Percentiles rank a stretch among this genome's conserved stretches.
Evolutionary conservation across 2,888 invertebrate species (phyloP).

Genomic region (Drosophila kambysellisi): DNA sequence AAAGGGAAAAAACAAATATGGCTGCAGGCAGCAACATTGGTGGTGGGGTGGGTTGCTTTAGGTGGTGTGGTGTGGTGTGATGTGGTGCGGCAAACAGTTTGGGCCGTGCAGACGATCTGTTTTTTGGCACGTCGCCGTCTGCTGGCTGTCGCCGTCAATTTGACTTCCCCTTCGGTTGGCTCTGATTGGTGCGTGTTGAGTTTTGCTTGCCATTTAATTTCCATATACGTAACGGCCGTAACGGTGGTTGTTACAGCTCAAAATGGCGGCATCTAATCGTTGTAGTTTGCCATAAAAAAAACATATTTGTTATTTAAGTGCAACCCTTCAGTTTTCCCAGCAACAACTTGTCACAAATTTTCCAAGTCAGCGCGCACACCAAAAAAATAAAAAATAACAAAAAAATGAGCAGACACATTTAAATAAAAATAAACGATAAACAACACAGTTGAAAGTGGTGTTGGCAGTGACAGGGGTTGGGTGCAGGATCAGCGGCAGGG

Average conservation of each 20-base stretch:
- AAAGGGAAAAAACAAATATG: slow-evolving; percentile 78
- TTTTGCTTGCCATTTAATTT: slow-evolving; percentile 72
- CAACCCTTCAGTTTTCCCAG: slow-evolving; percentile 64
- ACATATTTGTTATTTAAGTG: slow-evolving; percentile 2
- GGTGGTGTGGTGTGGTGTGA: not conserved
- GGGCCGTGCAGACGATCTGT: slow-evolving; percentile 24
- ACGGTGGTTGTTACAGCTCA: slow-evolving; percentile 54
- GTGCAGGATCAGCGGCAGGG: not conserved
- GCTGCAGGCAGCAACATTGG: slow-evolving; percentile 51
- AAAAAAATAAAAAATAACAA: slow-evolving; percentile 9
- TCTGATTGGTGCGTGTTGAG: slow-evolving; percentile 70
- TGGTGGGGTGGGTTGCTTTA: not conserved
- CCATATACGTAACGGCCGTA: slow-evolving; percentile 33
- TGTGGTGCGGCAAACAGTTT: not conserved
- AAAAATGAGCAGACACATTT: slow-evolving; percentile 11
- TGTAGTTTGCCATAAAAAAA: slow-evolving; percentile 41
- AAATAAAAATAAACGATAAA: slow-evolving; percentile 55
- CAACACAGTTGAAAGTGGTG: slow-evolving; percentile 24
- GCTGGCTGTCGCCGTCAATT: slow-evolving; percentile 9
- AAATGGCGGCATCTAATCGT: slow-evolving; percentile 63
- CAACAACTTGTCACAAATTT: slow-evolving; percentile 68
- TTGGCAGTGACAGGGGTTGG: not conserved
- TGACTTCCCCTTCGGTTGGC: slow-evolving; percentile 25
- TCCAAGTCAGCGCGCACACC: slow-evolving; percentile 67
- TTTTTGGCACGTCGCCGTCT: slow-evolving; percentile 26